Evolutionary conservation across 2,888 invertebrate species (phyloP).

Genomic region (Philopedon plagiatum): DNA sequence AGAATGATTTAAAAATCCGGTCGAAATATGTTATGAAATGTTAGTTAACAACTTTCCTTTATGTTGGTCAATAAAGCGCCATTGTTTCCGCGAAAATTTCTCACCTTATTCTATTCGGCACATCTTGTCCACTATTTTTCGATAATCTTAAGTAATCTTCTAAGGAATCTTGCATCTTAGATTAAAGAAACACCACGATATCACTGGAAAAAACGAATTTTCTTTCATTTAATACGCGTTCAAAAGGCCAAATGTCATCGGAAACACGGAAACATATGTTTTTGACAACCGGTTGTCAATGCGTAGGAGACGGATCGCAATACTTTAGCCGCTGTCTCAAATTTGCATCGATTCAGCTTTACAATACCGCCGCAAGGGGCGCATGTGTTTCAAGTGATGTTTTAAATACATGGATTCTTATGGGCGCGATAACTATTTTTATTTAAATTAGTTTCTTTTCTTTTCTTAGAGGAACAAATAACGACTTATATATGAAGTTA

Average conservation of each 20-base stretch:
- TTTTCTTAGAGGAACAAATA: too few relatives aligned
- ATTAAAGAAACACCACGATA: background rate
- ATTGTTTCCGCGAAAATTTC: constrained; percentile 14
- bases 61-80: constrained; percentile 9
- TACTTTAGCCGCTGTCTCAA: too few relatives aligned
- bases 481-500: too few relatives aligned
- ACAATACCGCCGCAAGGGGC: too few relatives aligned
- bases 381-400: too few relatives aligned
- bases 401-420: too few relatives aligned
- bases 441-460: too few relatives aligned
- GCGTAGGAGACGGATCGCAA: background rate
- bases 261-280: constrained; percentile 17
- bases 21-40: constrained; percentile 29
- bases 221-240: constrained; percentile 2
- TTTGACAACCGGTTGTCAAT: background rate
- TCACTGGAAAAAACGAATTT: background rate
- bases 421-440: too few relatives aligned
- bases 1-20: constrained; percentile 8
- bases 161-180: constrained; percentile 64
- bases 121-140: constrained; percentile 55
- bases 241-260: constrained; percentile 4
- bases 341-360: too few relatives aligned
- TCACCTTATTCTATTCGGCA: constrained; percentile 54
- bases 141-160: constrained; percentile 63
- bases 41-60: constrained; percentile 36